A percentile compares a stretch with the other conserved stretches of the same genome.
Evolutionary conservation across 2,797 vertebrate species (phyloP).

Genomic region (Sparus aurata): DNA sequence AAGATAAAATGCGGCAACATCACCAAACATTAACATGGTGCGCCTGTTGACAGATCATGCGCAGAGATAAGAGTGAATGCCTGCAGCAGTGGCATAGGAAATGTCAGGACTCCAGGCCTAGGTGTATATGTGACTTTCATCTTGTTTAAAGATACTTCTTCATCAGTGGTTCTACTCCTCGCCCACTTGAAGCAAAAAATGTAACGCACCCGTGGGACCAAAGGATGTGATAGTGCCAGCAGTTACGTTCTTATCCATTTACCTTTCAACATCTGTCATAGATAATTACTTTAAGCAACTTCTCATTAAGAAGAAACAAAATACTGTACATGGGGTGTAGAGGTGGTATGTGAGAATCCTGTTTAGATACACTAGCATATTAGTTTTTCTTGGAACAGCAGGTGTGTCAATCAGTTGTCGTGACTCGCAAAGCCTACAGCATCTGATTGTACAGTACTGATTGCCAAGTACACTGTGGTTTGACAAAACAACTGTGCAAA

Average conservation of each 20-base stretch:
- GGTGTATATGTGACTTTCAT: too few species aligned
- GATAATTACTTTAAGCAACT: not conserved
- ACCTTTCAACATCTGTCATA: slow-evolving; percentile 1
- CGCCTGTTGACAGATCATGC: too few species aligned
- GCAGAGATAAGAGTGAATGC: too few species aligned
- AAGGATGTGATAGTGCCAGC: not conserved
- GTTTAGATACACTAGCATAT: not conserved
- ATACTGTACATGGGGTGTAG: not conserved
- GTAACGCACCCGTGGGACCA: not conserved
- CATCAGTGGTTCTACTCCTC: not conserved
- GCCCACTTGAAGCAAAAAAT: not conserved
- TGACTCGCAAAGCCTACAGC: not conserved
- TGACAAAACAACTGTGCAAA: not conserved
- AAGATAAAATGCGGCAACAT: too few species aligned
- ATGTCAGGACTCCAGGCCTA: too few species aligned
- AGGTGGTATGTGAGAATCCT: not conserved
- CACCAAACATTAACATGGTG: too few species aligned
- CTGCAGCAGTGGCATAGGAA: too few species aligned
- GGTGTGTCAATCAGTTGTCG: not conserved
- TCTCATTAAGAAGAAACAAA: not conserved
- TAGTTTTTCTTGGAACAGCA: not conserved
- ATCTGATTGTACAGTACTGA: not conserved
- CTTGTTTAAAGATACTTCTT: not conserved
- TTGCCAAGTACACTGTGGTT: not conserved
- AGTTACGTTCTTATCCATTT: not conserved